Percentiles rank a stretch among this genome's conserved stretches.
Evolutionary conservation across 2,113 vertebrate genomes (phyloP).

Genomic region (Turdus rufiventris): DNA sequence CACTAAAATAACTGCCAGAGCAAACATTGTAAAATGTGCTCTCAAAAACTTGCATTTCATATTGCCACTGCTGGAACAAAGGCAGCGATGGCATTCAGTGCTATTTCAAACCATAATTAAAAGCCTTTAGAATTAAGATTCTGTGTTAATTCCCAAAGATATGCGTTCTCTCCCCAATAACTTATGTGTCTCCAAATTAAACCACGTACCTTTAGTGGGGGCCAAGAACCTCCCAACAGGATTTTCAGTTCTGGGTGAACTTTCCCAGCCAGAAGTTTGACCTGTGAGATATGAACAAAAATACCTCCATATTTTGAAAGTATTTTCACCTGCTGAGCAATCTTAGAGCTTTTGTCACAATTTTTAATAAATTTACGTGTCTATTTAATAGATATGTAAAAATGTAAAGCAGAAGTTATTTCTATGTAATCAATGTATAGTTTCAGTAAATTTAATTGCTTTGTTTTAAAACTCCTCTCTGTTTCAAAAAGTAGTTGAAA

Average conservation of each 20-base stretch:
- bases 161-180: not conserved
- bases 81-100: not conserved
- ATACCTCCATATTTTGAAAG: not conserved
- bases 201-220: not conserved
- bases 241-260: not conserved
- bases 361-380: not conserved
- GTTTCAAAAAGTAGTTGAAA: not conserved
- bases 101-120: not conserved
- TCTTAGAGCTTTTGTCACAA: not conserved
- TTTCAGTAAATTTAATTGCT: not conserved
- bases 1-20: not conserved
- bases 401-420: not conserved
- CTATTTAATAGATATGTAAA: not conserved
- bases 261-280: not conserved
- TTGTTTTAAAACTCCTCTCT: not conserved
- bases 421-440: not conserved
- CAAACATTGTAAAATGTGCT: not conserved
- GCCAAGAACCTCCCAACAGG: not conserved
- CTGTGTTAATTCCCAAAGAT: not conserved
- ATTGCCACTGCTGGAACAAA: not conserved
- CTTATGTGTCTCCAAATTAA: rapidly evolving
- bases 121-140: not conserved
- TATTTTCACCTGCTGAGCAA: not conserved
- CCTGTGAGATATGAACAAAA: not conserved
- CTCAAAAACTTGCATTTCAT: not conserved